phyloP scores from a whole-genome alignment of 2,113 vertebrate genomes.

The Pseudonaja textilis region DNA sequence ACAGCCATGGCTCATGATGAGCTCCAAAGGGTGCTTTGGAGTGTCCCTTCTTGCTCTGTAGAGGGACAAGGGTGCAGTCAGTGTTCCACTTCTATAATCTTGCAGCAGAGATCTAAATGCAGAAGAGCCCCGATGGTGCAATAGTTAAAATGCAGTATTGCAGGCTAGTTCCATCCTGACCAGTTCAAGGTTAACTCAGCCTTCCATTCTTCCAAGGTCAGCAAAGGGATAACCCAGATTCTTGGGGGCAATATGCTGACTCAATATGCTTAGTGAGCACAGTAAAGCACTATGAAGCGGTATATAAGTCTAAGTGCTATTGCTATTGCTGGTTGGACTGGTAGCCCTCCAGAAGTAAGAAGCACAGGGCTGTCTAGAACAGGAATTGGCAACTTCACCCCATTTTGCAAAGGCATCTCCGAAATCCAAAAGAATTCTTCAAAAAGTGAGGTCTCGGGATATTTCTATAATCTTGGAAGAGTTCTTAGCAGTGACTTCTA shows the following conservation, averaged over 20 bases:
- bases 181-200: too few relatives aligned
- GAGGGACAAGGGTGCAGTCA: not conserved
- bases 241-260: too few relatives aligned
- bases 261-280: too few relatives aligned
- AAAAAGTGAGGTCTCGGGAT: not conserved
- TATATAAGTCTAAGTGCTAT: too few relatives aligned
- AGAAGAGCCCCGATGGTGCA: too few relatives aligned
- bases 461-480: not conserved
- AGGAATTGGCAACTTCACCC: not conserved
- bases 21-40: not conserved
- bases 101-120: not conserved
- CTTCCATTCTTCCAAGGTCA: too few relatives aligned
- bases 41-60: not conserved
- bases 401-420: not conserved
- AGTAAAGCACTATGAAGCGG: too few relatives aligned
- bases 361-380: not conserved
- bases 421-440: not conserved
- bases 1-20: too few relatives aligned
- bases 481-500: not conserved
- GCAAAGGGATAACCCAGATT: too few relatives aligned
- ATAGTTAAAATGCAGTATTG: too few relatives aligned
- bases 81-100: not conserved
- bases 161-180: too few relatives aligned
- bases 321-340: not conserved
- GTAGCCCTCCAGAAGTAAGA: not conserved